phyloP scores from a whole-genome alignment of 2,797 vertebrate genomes.

The Pitangus sulphuratus region DNA sequence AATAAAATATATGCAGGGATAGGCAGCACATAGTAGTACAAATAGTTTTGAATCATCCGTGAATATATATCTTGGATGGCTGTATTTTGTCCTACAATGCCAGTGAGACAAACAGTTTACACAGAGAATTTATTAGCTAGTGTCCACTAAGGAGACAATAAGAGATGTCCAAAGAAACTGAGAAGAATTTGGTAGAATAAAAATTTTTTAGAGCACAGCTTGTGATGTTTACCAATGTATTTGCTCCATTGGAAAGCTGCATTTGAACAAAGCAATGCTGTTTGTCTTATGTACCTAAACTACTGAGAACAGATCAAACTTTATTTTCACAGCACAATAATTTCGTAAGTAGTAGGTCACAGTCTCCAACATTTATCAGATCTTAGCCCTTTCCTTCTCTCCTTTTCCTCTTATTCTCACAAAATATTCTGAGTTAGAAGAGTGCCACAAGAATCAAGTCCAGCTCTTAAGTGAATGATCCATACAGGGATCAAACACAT shows the following conservation, averaged over 20 bases:
- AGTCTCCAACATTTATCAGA: not conserved
- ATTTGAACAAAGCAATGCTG: not conserved
- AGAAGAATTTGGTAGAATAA: not conserved
- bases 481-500: not conserved
- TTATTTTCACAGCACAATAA: not conserved
- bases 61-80: not conserved
- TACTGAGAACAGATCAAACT: not conserved
- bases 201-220: not conserved
- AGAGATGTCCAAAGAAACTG: not conserved
- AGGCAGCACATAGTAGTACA: not conserved
- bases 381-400: not conserved
- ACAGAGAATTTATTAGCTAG: not conserved
- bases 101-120: not conserved
- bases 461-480: not conserved
- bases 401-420: not conserved
- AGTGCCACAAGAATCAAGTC: not conserved
- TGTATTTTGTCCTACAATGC: not conserved
- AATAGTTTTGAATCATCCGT: not conserved
- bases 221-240: not conserved
- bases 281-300: not conserved
- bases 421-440: not conserved
- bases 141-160: not conserved
- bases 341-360: not conserved
- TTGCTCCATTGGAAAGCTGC: not conserved
- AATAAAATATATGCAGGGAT: conserved; percentile 12